Percentiles rank a stretch among this genome's conserved stretches.
phyloP scores from a whole-genome alignment of 92 coral and sea anemone genomes.

The Siderastrea siderea region DNA sequence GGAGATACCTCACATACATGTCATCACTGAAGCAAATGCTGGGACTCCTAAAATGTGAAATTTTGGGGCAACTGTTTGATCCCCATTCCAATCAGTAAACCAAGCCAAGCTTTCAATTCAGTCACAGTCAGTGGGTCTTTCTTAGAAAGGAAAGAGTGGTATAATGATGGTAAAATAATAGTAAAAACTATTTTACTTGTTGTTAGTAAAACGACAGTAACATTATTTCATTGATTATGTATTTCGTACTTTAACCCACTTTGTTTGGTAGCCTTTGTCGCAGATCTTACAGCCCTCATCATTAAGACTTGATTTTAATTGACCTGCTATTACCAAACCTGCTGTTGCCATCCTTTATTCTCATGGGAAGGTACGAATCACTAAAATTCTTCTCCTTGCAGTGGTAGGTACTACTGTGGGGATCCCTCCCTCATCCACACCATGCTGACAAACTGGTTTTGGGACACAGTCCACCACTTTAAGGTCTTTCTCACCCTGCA shows the following conservation, averaged over 20 bases:
- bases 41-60: constrained; percentile 40
- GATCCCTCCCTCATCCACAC: constrained; percentile 75
- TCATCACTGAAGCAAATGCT: constrained; percentile 36
- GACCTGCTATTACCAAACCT: constrained; percentile 70
- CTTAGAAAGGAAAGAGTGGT: too few relatives aligned
- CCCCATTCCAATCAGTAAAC: constrained; percentile 1
- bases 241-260: neutral
- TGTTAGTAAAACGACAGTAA: too few relatives aligned
- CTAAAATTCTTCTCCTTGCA: constrained; percentile 38
- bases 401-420: constrained; percentile 49
- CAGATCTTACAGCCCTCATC: constrained; percentile 27
- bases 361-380: constrained; percentile 65
- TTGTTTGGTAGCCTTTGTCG: constrained; percentile 31
- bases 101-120: too few relatives aligned
- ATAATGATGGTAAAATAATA: too few relatives aligned
- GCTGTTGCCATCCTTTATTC: constrained; percentile 30
- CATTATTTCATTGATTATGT: too few relatives aligned
- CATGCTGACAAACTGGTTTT: constrained; percentile 69
- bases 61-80: too few relatives aligned
- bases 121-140: too few relatives aligned
- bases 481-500: constrained; percentile 68
- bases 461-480: constrained; percentile 78
- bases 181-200: too few relatives aligned
- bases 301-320: neutral
- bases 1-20: constrained; percentile 25